phyloP scores from a whole-genome alignment of 1,140 invertebrate genomes.

The Lucilia sericata region DNA sequence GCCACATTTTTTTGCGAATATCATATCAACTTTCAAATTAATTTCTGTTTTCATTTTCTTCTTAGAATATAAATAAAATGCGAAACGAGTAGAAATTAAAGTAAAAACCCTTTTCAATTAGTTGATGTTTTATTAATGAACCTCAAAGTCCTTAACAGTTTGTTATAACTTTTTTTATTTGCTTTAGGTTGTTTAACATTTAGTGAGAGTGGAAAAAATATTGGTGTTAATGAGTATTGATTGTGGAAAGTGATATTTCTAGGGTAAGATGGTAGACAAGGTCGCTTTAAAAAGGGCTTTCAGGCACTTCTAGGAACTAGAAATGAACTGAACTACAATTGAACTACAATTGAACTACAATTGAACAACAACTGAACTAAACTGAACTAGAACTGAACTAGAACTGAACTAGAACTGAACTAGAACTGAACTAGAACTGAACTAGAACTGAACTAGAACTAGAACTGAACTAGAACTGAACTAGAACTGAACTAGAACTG shows the following conservation, averaged over 20 bases:
- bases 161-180: neutral
- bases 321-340: too few relatives aligned
- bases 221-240: constrained; percentile 1
- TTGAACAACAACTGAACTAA: too few relatives aligned
- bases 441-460: too few relatives aligned
- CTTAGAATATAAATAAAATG: neutral
- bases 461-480: too few relatives aligned
- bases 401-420: too few relatives aligned
- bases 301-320: too few relatives aligned
- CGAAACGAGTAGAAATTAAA: neutral
- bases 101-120: constrained; percentile 16
- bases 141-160: neutral
- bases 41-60: neutral
- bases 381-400: too few relatives aligned
- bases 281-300: too few relatives aligned
- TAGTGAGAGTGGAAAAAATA: neutral
- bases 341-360: too few relatives aligned
- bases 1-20: neutral
- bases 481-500: too few relatives aligned
- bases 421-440: too few relatives aligned
- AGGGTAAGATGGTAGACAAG: neutral
- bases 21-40: constrained; percentile 2
- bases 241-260: neutral
- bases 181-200: neutral
- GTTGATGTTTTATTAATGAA: constrained; percentile 9